Evolutionary conservation across 2,113 vertebrate species (phyloP).

Genomic region (Dicerorhinus sumatrensis): DNA sequence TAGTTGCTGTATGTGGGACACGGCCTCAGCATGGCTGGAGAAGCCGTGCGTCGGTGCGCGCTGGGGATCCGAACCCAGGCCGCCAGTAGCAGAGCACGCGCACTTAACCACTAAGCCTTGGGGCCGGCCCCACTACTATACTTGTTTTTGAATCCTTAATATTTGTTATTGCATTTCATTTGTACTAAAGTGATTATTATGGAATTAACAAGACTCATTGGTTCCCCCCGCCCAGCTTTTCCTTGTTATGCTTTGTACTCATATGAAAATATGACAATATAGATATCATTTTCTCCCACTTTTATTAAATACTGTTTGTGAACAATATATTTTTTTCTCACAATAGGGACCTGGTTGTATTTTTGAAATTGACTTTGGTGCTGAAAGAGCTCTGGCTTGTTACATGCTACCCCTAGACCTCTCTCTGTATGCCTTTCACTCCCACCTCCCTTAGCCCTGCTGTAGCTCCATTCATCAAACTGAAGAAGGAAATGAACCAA

Average conservation of each 20-base stretch:
- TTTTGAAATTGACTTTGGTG: slow-evolving; percentile 66
- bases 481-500: slow-evolving; percentile 78
- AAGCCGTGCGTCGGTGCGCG: too few species aligned
- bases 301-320: slow-evolving; percentile 50
- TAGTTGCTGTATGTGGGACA: too few species aligned
- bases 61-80: too few species aligned
- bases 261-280: not conserved
- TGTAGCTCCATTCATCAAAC: slow-evolving; percentile 43
- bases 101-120: too few species aligned
- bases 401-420: slow-evolving; percentile 49
- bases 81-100: too few species aligned
- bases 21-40: too few species aligned
- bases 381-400: slow-evolving; percentile 33
- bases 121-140: too few species aligned
- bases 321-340: not conserved
- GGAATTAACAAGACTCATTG: not conserved
- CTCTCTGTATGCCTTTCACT: not conserved
- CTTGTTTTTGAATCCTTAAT: not conserved
- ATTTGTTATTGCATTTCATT: not conserved
- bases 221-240: not conserved
- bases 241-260: not conserved
- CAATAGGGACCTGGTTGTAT: not conserved
- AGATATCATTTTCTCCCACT: not conserved
- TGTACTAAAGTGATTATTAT: slow-evolving; percentile 3
- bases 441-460: not conserved